phyloP scores from a whole-genome alignment of 2,888 invertebrate species.

The Ashinkailepas kermadecensis region DNA sequence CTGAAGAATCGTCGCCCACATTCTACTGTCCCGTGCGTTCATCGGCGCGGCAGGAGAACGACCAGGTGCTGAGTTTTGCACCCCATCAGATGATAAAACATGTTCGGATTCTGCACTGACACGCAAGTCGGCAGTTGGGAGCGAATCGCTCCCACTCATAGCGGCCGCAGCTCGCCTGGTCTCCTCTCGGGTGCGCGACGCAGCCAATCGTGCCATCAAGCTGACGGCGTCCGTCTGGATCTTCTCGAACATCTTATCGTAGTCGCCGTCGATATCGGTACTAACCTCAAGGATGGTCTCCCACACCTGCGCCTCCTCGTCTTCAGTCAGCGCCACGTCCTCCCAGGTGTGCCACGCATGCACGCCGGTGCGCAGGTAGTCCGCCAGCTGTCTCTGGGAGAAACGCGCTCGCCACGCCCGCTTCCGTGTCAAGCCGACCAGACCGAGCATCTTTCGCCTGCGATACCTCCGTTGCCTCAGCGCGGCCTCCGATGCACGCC shows the following conservation, averaged over 20 bases:
- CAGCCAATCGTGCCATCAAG: no score
- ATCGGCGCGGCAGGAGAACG: no score
- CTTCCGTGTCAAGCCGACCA: not conserved
- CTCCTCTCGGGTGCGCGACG: no score
- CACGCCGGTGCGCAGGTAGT: not conserved
- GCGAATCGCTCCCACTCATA: no score
- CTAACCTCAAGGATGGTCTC: slow-evolving; percentile 6
- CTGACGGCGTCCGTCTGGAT: not conserved
- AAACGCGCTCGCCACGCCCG: not conserved
- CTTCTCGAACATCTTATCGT: not conserved
- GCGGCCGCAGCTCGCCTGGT: no score
- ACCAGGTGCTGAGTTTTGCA: no score
- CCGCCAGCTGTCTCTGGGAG: not conserved
- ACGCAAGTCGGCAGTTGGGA: no score
- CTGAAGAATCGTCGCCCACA: no score
- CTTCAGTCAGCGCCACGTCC: not conserved
- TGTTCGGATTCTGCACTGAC: no score
- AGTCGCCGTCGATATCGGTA: not conserved
- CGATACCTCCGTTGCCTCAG: not conserved
- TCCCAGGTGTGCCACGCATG: not conserved
- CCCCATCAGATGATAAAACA: no score
- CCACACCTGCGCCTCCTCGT: not conserved
- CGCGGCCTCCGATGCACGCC: not conserved
- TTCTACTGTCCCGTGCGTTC: no score
- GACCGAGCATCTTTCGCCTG: no score